Conservation (phyloP, 2,888 invertebrate species). For the Keiferia lycopersicella region DNA sequence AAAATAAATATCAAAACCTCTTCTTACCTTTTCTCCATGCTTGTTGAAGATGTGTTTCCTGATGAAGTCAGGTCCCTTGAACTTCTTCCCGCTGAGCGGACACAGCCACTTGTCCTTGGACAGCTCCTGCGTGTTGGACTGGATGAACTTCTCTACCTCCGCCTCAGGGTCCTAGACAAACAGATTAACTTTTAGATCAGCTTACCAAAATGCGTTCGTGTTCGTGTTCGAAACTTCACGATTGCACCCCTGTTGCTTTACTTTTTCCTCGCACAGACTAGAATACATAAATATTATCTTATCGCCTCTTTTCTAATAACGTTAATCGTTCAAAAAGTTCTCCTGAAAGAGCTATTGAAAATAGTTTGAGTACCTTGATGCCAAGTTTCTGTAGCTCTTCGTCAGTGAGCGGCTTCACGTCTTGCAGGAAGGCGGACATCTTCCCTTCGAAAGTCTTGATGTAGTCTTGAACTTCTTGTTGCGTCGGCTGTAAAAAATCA, state of each 20-base stretch:
- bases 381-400: conserved; percentile 92
- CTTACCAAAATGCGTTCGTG: no score
- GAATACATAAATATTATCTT: no score
- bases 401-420: conserved; percentile 85
- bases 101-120: conserved; percentile 99
- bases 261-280: no score
- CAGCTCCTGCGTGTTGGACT: conserved; percentile 97
- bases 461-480: conserved; percentile 88
- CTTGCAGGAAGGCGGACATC: conserved; percentile 93
- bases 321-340: no score
- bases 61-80: conserved; percentile 99
- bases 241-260: no score
- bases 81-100: conserved; percentile 98
- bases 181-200: no score
- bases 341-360: no score
- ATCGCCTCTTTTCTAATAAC: no score
- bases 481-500: conserved; percentile 77
- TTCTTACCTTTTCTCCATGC: conserved; percentile 93
- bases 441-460: conserved; percentile 93
- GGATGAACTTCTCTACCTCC: conserved; percentile 97
- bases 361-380: conserved; percentile 79
- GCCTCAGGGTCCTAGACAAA: conserved; percentile 75
- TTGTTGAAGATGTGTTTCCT: conserved; percentile 99
- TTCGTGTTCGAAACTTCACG: no score
- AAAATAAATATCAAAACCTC: no score